A percentile compares a stretch with the other conserved stretches of the same genome.
Conservation (phyloP, 2,113 vertebrate species). For the Rhinoderma darwinii region DNA sequence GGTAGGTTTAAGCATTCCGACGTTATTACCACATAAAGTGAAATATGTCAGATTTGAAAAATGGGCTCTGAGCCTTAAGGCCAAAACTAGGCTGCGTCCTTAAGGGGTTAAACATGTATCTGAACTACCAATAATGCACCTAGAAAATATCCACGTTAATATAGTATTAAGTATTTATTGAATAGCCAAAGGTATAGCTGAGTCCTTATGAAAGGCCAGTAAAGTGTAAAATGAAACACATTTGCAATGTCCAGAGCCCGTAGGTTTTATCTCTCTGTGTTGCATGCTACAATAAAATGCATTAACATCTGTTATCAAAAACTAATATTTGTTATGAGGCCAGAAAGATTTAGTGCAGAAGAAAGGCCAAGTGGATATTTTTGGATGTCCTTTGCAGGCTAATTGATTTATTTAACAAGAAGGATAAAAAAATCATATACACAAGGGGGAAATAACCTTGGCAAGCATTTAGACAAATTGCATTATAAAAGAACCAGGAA, state of each 20-base stretch:
- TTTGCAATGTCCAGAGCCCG: constrained; percentile 62
- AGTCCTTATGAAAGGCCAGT: constrained; percentile 65
- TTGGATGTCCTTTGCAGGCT: constrained; percentile 63
- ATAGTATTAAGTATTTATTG: background rate
- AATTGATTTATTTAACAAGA: constrained; percentile 63
- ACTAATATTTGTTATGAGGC: constrained; percentile 66
- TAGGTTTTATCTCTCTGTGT: constrained; percentile 70
- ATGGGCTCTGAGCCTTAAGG: too few relatives aligned
- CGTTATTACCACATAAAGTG: too few relatives aligned
- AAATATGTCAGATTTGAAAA: too few relatives aligned
- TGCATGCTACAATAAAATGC: constrained; percentile 64
- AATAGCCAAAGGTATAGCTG: constrained; percentile 62
- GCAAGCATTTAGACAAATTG: constrained; percentile 52
- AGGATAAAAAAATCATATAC: constrained; percentile 63
- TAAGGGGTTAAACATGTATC: background rate
- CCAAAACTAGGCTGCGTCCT: too few relatives aligned
- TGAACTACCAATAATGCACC: background rate
- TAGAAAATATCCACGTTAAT: background rate
- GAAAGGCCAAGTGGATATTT: constrained; percentile 65
- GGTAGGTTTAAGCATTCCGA: too few relatives aligned
- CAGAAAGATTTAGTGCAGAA: constrained; percentile 63
- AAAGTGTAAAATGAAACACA: constrained; percentile 71
- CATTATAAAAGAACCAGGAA: constrained; percentile 6
- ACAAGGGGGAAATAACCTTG: constrained; percentile 61
- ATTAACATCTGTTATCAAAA: constrained; percentile 68